Base-by-base conservation (phyloP, 2,113 vertebrate genomes). In the Antechinus flavipes region DNA sequence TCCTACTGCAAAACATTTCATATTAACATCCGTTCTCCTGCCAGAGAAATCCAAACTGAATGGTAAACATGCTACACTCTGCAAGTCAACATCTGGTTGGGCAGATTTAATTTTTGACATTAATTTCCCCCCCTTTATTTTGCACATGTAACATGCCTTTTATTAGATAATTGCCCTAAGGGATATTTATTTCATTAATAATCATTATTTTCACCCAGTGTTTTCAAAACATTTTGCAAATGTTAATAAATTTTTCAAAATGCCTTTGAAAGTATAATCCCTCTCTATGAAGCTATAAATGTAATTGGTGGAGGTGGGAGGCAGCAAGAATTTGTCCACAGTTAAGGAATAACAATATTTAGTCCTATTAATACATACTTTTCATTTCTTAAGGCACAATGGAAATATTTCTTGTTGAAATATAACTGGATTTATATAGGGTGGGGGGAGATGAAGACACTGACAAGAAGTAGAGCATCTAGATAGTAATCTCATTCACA, bases 171-270 rank as follows among this genome's bases (percentile, higher is more conserved):
- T 46, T 58, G 92, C 97, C 95, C 92, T 96, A 4, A 46, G 94
- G 55, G 50, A 96, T 91, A 90, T 50, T 52, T n/a, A 25, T 58
- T 90, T 91, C 92, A 53, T 84, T 89, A 52, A 50, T 93, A 96
- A 96, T 94, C 95, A 58, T 91, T 93, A 54, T 61, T 94, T 93
- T 95, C 30, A 92, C 76, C 24, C 27, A 24, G 42, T 27, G 56
- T 56, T 93, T 97, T 96, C 76, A 95, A 95, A 97, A 95, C 89
- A 93, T 93, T 93, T 96, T 58, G 24, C 54, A 92, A 93, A 92
- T 95, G 93, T 92, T 97, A 93, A 91, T 94, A 93, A 94, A 35
- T 35, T 93, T 90, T 84, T 96, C 50, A 91, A 54, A 89, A 91
- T 93, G 90, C n/a, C 91, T 91, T 91, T 35, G 92, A 94, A 92